phyloP scores from a whole-genome alignment of 2,888 invertebrate genomes.

The Seira ritae region DNA sequence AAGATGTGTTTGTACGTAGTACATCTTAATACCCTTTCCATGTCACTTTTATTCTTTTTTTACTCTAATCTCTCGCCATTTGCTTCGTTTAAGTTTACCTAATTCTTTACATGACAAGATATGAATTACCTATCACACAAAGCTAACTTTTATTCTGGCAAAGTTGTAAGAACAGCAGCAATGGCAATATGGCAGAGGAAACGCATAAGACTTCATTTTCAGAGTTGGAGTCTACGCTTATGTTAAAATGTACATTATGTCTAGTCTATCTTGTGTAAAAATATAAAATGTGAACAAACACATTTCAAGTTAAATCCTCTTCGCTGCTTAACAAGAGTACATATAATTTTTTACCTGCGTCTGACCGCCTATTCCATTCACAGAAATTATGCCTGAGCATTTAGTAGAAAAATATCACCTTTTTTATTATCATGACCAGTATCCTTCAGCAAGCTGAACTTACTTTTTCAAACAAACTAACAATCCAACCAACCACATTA shows the following conservation, averaged over 20 bases:
- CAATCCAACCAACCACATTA: slow-evolving; percentile 31
- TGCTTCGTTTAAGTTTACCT: slow-evolving; percentile 47
- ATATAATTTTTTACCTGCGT: too few species aligned
- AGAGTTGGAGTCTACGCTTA: too few species aligned
- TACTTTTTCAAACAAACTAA: slow-evolving; percentile 27
- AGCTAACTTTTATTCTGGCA: neutral
- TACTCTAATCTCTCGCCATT: slow-evolving; percentile 39
- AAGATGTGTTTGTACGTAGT: neutral
- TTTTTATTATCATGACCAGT: slow-evolving; percentile 35
- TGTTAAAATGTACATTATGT: too few species aligned
- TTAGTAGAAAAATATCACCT: slow-evolving; percentile 30
- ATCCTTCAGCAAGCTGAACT: too few species aligned
- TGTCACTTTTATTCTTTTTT: slow-evolving; percentile 40
- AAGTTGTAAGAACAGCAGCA: slow-evolving; percentile 16
- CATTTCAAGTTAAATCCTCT: slow-evolving; percentile 43
- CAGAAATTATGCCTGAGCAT: slow-evolving; percentile 41
- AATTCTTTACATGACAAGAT: slow-evolving; percentile 19
- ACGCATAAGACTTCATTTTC: slow-evolving; percentile 36
- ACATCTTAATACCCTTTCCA: slow-evolving; percentile 54
- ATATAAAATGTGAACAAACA: slow-evolving; percentile 44
- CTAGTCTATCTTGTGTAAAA: too few species aligned
- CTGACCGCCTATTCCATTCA: slow-evolving; percentile 19
- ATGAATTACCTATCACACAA: neutral
- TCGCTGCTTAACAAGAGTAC: slow-evolving; percentile 37
- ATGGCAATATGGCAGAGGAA: slow-evolving; percentile 39